Evolutionary conservation across 2,888 invertebrate genomes (phyloP), one percentile per base, ranked within the genome.

Genomic region (Apeira syringaria): DNA sequence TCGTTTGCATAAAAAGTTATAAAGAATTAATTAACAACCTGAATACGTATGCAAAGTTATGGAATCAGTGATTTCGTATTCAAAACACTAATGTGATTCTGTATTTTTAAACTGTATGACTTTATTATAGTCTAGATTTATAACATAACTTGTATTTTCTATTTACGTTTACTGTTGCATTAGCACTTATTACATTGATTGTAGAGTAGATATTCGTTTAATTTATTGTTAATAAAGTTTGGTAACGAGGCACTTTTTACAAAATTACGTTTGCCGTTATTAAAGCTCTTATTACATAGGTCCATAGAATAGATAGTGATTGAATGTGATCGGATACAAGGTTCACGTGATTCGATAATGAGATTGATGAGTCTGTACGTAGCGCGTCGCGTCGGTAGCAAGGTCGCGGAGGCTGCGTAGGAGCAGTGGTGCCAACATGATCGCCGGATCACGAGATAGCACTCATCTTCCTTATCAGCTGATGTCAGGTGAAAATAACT

Each of bases 401-500:
- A 69, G 72, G 73, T 49, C 71, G 61, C 50, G 69, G 80, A 85
- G 85, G 85, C 84, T 87, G 85, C 72, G 71, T 72, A 50, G 80
- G 76, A 69, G 7, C 86, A 81, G 61, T 75, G 71, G 73, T 84
- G 59, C 87, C 88, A 89, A 86, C 87, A 56, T 64, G 29, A 60
- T 76, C 63, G 56, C 57, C 55, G 56, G 66, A 83, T 87, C 88
- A 88, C 88, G 88, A 87, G 88, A 84, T 85, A 73, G 57, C 66
- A 69, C 75, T 70, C 81, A 73, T 81, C 82, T 80, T 78, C 39
- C 75, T 85, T 87, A 85, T 87, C 85, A 82, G 85, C 82, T 84
- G 84, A 83, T 82, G 70, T 63, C 55, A 59, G 53, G 59, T 55
- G 64, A 64, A 64, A 75, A 76, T 66, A 65, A 60, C 59, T 56